Base-by-base conservation (phyloP, 2,888 invertebrate species). In the Abrostola tripartita region DNA sequence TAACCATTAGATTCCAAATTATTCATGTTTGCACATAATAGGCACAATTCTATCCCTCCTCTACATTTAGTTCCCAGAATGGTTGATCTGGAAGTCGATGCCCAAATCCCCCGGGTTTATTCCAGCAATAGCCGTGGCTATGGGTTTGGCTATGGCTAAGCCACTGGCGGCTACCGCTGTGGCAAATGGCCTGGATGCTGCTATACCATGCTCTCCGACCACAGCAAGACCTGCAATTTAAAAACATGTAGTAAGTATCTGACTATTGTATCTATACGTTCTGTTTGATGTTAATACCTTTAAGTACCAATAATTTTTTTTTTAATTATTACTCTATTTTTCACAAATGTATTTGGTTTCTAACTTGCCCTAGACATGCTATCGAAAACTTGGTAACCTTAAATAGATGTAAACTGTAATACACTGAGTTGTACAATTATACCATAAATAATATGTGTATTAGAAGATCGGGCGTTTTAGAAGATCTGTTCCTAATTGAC, bases 41-140 rank as follows among this genome's bases (percentile, higher is more conserved):
- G 47, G 12, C 37, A 41, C 14, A 36, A 36, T 50, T 1, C 9
- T 44, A 24, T 37, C 42, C 4, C 24, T 37, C 4, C 5, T 35
- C 12, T 37, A 35, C 11, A 51, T 14, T 52, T 12, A 44, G 4
- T 65, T 60, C 11, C 40, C 65, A 5, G 53, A 40, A 36, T 88
- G 85, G 59, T 88, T 86, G 6, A 86, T n/a, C 7, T 89, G 81
- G 50, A 85, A 85, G 58, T 86, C 62, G 24, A 94, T 81, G 9
- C 89, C 89, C 1, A 94, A 79, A 0, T 52, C 7, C 0, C 77
- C 0, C 0, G 96, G 96, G 65, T 95, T 94, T 0, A 97, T 91
- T 0, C 97, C 97, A 0, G 97, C 97, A 41, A 97, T 96, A 6
- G 97, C 97, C 0, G 97, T 97, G 35, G 96, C 97, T 0, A 97